These are phyloP conservation scores for Saccopteryx leptura DNA, from an alignment of 2,113 vertebrate genomes.

Conservation along the genomic window DNA sequence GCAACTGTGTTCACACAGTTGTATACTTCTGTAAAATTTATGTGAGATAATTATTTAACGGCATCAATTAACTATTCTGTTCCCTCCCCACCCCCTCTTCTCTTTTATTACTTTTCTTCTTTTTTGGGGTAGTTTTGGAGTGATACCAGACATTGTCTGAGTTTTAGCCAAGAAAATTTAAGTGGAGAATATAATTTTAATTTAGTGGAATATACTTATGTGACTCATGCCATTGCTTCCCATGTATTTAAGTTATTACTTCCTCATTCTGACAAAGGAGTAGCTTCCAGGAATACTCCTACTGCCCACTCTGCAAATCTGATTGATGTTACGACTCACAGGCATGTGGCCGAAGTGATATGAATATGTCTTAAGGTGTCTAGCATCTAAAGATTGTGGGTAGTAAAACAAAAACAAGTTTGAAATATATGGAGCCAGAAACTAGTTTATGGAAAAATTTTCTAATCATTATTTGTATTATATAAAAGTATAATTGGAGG, in stretches of 20 bases:
- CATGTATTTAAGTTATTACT: background rate
- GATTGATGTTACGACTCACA: background rate
- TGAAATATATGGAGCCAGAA: conserved; percentile 18
- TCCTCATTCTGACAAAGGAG: conserved; percentile 4
- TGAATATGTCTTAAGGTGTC: background rate
- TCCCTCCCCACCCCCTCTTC: background rate
- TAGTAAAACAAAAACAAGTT: conserved; percentile 12
- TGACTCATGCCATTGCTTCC: background rate
- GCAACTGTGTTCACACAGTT: background rate
- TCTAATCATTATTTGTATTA: background rate
- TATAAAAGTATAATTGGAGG: background rate
- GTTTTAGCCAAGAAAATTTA: conserved; percentile 39
- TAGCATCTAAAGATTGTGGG: background rate
- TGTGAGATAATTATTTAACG: background rate
- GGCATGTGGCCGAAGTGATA: background rate
- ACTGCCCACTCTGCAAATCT: background rate
- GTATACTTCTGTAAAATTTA: background rate
- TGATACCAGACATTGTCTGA: background rate
- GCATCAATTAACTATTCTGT: background rate
- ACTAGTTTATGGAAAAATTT: background rate
- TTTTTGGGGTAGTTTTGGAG: background rate
- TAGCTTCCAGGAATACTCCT: conserved; percentile 13
- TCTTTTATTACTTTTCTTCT: conserved; percentile 25
- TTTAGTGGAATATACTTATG: conserved; percentile 24
- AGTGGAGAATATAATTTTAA: conserved; percentile 6